These are phyloP conservation scores for Leptinotarsa haldemani DNA, from an alignment of 2,888 invertebrate species.

Conservation along the genomic window DNA sequence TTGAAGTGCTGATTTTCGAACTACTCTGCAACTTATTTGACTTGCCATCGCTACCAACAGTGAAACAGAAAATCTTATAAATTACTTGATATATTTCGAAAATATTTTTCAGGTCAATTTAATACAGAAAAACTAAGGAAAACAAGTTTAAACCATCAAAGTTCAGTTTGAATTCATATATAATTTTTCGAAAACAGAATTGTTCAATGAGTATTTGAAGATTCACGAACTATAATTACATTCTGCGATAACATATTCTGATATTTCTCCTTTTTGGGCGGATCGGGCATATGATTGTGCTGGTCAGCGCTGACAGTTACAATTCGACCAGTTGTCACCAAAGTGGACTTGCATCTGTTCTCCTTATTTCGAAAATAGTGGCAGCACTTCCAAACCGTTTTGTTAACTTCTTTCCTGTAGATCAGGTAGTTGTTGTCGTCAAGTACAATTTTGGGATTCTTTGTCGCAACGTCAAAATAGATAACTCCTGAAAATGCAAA, in stretches of 20 bases:
- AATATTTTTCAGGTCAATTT: too few species aligned
- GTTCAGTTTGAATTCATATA: too few species aligned
- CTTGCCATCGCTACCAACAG: too few species aligned
- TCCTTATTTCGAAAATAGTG: conserved; percentile 53
- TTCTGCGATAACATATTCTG: conserved; percentile 52
- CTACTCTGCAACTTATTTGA: too few species aligned
- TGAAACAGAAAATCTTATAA: too few species aligned
- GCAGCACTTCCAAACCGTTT: conserved; percentile 56
- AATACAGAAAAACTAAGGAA: too few species aligned
- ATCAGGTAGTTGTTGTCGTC: conserved; percentile 54
- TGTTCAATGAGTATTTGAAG: background rate
- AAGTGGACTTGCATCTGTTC: conserved; percentile 55
- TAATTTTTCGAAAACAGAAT: too few species aligned
- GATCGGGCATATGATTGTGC: conserved; percentile 51
- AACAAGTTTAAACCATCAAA: too few species aligned
- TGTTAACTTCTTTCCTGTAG: conserved; percentile 51
- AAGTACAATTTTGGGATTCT: conserved; percentile 56
- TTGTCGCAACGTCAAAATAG: conserved; percentile 56
- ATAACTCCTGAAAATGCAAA: conserved; percentile 51
- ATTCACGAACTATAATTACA: conserved; percentile 52
- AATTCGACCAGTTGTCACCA: conserved; percentile 53
- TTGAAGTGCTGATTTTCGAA: too few species aligned
- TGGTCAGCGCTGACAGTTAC: conserved; percentile 52
- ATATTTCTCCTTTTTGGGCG: conserved; percentile 48
- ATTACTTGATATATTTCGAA: too few species aligned